Evolutionary conservation across 2,797 vertebrate species (phyloP).

Genomic region (Falco naumanni): DNA sequence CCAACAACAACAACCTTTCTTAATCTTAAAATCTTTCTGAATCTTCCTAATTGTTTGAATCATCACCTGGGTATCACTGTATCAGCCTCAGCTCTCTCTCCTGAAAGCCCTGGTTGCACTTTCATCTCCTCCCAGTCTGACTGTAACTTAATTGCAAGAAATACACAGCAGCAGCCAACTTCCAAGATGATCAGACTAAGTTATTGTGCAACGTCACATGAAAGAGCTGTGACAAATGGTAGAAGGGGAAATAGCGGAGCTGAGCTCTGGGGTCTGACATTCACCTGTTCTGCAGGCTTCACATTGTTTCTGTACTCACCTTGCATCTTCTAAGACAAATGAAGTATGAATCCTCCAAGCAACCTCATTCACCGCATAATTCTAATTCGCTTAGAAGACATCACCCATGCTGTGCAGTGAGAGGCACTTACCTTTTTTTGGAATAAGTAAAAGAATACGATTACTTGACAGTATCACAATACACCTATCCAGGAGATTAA

Average conservation of each 20-base stretch:
- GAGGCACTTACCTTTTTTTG: not conserved
- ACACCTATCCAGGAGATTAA: not conserved
- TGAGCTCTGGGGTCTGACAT: not conserved
- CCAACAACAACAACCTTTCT: not conserved
- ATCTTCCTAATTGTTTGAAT: not conserved
- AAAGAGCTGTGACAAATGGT: not conserved
- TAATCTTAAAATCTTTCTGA: not conserved
- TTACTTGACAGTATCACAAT: not conserved
- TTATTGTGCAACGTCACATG: not conserved
- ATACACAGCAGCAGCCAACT: not conserved
- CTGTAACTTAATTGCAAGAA: not conserved
- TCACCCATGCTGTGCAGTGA: not conserved
- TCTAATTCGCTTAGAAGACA: not conserved
- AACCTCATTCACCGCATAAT: not conserved
- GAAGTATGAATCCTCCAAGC: not conserved
- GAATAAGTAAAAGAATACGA: not conserved
- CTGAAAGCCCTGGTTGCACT: not conserved
- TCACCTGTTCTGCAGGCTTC: not conserved
- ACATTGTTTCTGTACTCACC: rapidly evolving
- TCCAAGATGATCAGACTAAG: not conserved
- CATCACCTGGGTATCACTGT: not conserved
- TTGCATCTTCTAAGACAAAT: not conserved
- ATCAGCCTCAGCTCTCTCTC: not conserved
- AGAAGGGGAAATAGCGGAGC: not conserved
- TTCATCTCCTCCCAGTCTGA: not conserved